phyloP scores from a whole-genome alignment of 2,797 vertebrate genomes.

The Gadopsis marmoratus region DNA sequence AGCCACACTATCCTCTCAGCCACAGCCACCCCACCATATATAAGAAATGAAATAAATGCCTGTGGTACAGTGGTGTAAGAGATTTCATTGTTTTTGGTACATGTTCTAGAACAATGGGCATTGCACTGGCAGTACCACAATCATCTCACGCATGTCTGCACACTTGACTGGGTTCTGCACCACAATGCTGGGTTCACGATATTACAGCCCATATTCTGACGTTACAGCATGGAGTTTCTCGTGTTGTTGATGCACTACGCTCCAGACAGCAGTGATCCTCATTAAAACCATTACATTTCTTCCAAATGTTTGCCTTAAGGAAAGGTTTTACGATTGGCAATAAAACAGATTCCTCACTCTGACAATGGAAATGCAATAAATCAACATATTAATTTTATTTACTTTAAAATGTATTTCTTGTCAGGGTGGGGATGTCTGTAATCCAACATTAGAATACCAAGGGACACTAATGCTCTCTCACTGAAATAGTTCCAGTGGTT shows the following conservation, averaged over 20 bases:
- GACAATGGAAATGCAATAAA: not conserved
- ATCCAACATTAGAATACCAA: not conserved
- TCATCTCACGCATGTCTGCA: no score
- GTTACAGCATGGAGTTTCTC: not conserved
- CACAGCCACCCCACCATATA: not conserved
- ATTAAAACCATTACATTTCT: not conserved
- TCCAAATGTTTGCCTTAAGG: slow-evolving; percentile 15
- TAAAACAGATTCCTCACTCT: slow-evolving; percentile 21
- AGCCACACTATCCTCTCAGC: no score
- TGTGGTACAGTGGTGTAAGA: not conserved
- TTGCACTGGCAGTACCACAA: not conserved
- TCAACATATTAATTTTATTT: not conserved
- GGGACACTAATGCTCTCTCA: not conserved
- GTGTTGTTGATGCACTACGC: not conserved
- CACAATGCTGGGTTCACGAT: not conserved
- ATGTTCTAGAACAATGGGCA: slow-evolving; percentile 1
- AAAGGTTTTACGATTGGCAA: not conserved
- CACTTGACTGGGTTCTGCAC: not conserved
- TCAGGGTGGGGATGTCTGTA: not conserved
- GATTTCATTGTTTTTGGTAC: no score
- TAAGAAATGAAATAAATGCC: not conserved
- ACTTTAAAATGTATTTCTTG: not conserved
- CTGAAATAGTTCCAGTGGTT: not conserved
- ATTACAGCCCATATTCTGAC: not conserved
- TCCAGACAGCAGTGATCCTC: not conserved